These are phyloP conservation scores for Boloria euphrosyne DNA, from an alignment of 2,888 invertebrate genomes.

Conservation along the genomic window DNA sequence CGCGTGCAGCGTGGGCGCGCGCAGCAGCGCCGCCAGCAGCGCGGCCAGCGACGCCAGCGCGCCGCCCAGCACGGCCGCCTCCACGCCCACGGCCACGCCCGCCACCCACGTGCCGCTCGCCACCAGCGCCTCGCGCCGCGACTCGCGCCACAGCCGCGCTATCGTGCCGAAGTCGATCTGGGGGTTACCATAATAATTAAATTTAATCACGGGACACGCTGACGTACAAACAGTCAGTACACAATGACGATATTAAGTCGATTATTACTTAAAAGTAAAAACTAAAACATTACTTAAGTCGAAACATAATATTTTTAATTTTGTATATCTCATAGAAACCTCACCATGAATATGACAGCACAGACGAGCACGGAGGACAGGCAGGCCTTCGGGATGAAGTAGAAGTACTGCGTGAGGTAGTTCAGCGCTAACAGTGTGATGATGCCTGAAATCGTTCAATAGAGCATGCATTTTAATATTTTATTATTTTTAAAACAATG, in stretches of 20 bases:
- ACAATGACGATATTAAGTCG: no score
- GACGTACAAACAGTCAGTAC: no score
- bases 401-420: conserved; percentile 93
- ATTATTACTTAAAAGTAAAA: no score
- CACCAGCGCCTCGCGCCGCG: conserved; percentile 85
- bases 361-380: conserved; percentile 94
- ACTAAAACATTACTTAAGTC: no score
- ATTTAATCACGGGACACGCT: no score
- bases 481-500: no score
- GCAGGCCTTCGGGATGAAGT: conserved; percentile 91
- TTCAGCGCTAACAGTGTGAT: conserved; percentile 91
- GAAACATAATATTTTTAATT: no score
- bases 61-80: conserved; percentile 90
- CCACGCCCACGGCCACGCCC: conserved; percentile 87
- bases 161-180: conserved; percentile 81
- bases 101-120: conserved; percentile 84
- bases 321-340: conserved; percentile 23
- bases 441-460: conserved; percentile 76
- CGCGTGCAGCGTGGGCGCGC: conserved; percentile 48
- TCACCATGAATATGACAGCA: conserved; percentile 92
- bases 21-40: conserved; percentile 81
- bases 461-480: no score
- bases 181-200: no score
- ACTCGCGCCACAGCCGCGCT: conserved; percentile 78
- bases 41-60: conserved; percentile 84